Base-by-base conservation (phyloP, 2,888 invertebrate genomes). In the Phymatocera aterrima region DNA sequence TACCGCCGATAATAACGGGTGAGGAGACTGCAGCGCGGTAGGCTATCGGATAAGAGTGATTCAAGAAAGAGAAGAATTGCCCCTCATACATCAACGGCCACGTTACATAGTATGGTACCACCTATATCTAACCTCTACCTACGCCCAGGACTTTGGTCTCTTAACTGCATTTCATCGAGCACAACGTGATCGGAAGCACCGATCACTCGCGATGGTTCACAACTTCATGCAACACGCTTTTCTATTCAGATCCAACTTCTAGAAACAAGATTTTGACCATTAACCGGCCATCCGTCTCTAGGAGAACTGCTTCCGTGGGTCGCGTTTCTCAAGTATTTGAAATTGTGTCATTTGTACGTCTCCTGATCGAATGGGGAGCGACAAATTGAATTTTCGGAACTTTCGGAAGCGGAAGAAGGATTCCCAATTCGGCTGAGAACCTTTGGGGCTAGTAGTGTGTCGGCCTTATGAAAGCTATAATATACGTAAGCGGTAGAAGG, bases 1-100 rank as follows among this genome's bases (percentile, higher is more conserved):
- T 90, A 90, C 88, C 87, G 87, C 84, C 87, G 89, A 89, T 90
- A 90, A 90, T 90, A 89, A 89, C 88, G 85, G 85, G 85, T 85
- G 84, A 87, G 87, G 87, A 87, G 87, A 70, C 77, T 79, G 80
- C 81, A 64, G 77, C 79, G 80, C 80, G 80, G 78, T 51, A 40
- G 70, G 79, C 81, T 57, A 68, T 60, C 31, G 81, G 77, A 77
- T 78, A 79, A 83, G 83, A 78, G 80, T 75, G 81, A 80, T 77
- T 80, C 34, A 24, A 51, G 78, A 78, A 83, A 84, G 85, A 86
- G 83, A 87, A 85, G 86, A 87, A 87, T 86, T 85, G 85, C 84
- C 70, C 83, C 85, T 84, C 86, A 86, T 87, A 87, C 87, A 88
- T 87, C 86, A 86, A 28, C 46, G 43, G 18, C 18, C 57, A 72